Conservation (phyloP, 2,888 invertebrate genomes). For the Parapristionchus giblindavisi region DNA sequence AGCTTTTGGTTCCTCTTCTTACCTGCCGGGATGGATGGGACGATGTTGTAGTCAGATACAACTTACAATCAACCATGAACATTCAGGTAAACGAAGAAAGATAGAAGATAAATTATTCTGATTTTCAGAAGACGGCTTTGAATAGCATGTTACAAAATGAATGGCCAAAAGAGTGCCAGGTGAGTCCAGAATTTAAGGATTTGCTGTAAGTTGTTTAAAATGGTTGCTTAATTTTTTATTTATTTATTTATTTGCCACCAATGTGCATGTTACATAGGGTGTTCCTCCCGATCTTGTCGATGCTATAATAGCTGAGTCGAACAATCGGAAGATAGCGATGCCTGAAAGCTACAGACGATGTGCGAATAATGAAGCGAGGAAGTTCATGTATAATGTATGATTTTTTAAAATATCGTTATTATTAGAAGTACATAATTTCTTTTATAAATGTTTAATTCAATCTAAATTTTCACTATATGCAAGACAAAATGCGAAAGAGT, state of each 20-base stretch:
- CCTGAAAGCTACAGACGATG: constrained; percentile 12
- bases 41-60: constrained; percentile 1
- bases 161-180: too few species aligned
- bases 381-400: constrained; percentile 20
- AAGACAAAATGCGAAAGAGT: too few species aligned
- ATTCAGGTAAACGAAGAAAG: neutral
- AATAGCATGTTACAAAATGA: too few species aligned
- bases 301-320: constrained; percentile 10
- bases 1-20: constrained; percentile 21
- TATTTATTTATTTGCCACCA: neutral
- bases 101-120: neutral
- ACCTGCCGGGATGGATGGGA: constrained; percentile 25
- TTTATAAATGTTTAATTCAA: neutral
- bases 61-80: neutral
- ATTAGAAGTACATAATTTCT: neutral
- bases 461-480: too few species aligned
- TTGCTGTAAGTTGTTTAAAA: too few species aligned
- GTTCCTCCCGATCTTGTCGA: constrained; percentile 28
- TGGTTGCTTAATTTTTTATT: neutral
- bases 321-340: constrained; percentile 5
- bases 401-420: neutral
- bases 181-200: too few species aligned
- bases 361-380: constrained; percentile 2
- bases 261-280: neutral
- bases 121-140: constrained; percentile 1